Conservation (phyloP, 2,888 invertebrate genomes). For the Aphodius sticticus region DNA sequence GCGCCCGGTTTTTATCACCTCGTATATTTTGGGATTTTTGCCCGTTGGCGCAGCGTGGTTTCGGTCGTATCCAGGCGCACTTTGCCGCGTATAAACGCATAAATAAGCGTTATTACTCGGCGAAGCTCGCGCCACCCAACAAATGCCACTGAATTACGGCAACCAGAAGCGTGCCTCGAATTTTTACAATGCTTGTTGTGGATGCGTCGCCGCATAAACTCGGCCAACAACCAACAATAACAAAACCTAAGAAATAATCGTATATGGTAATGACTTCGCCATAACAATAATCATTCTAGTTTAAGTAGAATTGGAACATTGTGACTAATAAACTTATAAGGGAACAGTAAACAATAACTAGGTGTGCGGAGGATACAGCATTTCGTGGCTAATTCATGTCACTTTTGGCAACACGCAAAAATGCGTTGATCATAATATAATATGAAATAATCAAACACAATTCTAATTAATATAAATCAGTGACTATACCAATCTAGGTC, state of each 20-base stretch:
- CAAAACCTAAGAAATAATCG: background rate
- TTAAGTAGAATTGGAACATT: background rate
- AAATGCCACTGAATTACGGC: slow-evolving; percentile 9
- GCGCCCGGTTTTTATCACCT: slow-evolving; percentile 4
- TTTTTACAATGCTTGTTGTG: background rate
- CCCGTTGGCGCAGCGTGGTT: slow-evolving; percentile 4
- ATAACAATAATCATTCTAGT: background rate
- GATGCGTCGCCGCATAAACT: background rate
- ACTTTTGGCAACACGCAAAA: too few species aligned
- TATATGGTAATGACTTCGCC: background rate
- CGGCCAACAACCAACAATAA: background rate
- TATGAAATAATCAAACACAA: too few species aligned
- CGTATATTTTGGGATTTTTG: background rate
- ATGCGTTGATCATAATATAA: too few species aligned
- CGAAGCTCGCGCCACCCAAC: background rate
- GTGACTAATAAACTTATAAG: too few species aligned
- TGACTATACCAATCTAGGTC: too few species aligned
- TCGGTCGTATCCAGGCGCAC: slow-evolving; percentile 11
- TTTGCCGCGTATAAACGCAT: slow-evolving; percentile 24
- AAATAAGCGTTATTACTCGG: slow-evolving; percentile 21
- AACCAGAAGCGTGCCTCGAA: slow-evolving; percentile 1
- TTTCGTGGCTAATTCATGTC: too few species aligned
- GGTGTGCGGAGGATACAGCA: too few species aligned
- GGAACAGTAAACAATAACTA: too few species aligned
- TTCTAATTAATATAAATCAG: too few species aligned